These are phyloP conservation scores for Pseudotriccus pelzelni DNA, from an alignment of 2,797 vertebrate species.

Conservation along the genomic window DNA sequence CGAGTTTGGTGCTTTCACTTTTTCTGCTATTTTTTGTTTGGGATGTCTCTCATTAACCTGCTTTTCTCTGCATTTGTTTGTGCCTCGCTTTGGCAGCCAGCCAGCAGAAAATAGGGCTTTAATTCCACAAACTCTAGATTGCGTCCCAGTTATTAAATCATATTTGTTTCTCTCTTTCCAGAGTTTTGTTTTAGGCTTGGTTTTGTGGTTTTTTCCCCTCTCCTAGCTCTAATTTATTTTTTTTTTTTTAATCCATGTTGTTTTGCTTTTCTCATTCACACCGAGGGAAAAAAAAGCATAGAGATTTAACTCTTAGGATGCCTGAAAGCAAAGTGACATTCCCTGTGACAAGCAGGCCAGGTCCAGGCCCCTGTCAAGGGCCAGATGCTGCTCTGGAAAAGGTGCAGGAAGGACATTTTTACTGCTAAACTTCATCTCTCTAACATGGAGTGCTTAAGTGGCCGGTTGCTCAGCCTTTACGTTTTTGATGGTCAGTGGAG, in stretches of 20 bases:
- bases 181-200: not conserved
- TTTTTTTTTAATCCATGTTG: not conserved
- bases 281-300: not conserved
- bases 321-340: not conserved
- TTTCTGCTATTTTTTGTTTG: not conserved
- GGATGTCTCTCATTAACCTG: conserved; percentile 63
- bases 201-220: rapidly evolving
- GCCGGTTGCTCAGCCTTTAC: not conserved
- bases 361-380: not conserved
- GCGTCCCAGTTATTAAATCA: conserved; percentile 38
- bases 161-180: conserved; percentile 32
- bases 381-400: not conserved
- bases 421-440: not conserved
- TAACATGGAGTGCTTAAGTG: not conserved
- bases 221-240: not conserved
- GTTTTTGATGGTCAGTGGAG: rapidly evolving
- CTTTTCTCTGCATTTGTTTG: conserved; percentile 50
- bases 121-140: conserved; percentile 29
- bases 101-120: conserved; percentile 36
- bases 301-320: not conserved
- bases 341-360: not conserved
- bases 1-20: not conserved
- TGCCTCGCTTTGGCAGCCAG: conserved; percentile 45
- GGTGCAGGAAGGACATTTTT: not conserved
- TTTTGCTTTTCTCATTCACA: not conserved